These are phyloP conservation scores for Meda fulgida DNA, from an alignment of 2,797 vertebrate species.

Conservation along the genomic window DNA sequence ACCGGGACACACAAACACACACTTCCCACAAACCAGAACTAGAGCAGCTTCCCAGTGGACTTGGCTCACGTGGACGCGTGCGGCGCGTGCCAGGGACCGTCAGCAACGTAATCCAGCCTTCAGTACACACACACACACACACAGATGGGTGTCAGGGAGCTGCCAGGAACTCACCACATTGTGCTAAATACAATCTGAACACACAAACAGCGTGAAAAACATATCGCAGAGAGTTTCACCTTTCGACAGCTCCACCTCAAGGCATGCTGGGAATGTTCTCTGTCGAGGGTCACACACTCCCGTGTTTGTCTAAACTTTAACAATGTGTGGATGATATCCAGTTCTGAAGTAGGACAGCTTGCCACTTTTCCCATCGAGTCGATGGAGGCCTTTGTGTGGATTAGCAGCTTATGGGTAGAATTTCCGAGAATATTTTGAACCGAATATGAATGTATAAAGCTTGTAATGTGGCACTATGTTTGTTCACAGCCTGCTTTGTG, in stretches of 20 bases:
- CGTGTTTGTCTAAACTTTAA: constrained; percentile 2
- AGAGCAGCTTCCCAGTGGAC: constrained; percentile 46
- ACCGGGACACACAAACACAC: neutral
- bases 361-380: constrained; percentile 5
- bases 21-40: constrained; percentile 38
- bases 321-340: constrained; percentile 20
- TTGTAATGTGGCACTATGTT: constrained; percentile 37
- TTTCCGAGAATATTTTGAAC: constrained; percentile 40
- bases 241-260: constrained; percentile 39
- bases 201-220: constrained; percentile 41
- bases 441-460: constrained; percentile 25
- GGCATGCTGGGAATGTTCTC: neutral
- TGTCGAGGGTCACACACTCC: constrained; percentile 28
- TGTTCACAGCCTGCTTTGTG: neutral
- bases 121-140: constrained; percentile 8
- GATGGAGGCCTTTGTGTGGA: constrained; percentile 37
- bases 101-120: constrained; percentile 43
- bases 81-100: constrained; percentile 10
- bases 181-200: constrained; percentile 55
- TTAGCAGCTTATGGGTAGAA: constrained; percentile 52
- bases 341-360: constrained; percentile 40
- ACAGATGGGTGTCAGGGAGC: constrained; percentile 53
- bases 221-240: constrained; percentile 5
- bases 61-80: constrained; percentile 5
- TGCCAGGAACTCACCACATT: constrained; percentile 29